phyloP scores from a whole-genome alignment of 1,140 invertebrate species.

The Diprion similis region DNA sequence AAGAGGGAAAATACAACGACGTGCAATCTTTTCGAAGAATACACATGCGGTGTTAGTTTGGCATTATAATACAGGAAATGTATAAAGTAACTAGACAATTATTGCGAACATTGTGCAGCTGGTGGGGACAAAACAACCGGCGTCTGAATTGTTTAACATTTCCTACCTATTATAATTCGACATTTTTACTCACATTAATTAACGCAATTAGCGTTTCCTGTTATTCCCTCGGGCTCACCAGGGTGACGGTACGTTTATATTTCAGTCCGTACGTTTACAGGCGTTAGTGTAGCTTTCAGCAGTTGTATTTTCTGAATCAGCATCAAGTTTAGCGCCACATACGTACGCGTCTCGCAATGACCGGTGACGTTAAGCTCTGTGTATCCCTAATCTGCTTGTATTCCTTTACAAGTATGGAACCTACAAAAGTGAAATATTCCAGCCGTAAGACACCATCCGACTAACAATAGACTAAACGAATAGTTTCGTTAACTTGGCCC shows the following conservation, averaged over 20 bases:
- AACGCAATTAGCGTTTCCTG: slow-evolving; percentile 58
- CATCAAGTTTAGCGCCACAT: slow-evolving; percentile 15
- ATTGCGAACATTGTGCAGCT: no score
- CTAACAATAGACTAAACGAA: neutral
- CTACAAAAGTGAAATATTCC: neutral
- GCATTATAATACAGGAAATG: no score
- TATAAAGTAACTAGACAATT: no score
- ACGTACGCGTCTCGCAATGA: slow-evolving; percentile 35
- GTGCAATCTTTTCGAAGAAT: no score
- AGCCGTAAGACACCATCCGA: neutral
- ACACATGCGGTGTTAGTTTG: no score
- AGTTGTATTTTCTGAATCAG: no score
- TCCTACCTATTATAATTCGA: slow-evolving; percentile 10
- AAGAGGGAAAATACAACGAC: no score
- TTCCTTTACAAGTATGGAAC: slow-evolving; percentile 33
- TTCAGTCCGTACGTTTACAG: neutral
- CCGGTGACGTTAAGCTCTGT: slow-evolving; percentile 48
- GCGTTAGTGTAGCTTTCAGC: no score
- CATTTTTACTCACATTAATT: slow-evolving; percentile 46
- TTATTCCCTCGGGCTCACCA: slow-evolving; percentile 34
- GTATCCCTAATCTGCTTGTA: slow-evolving; percentile 55
- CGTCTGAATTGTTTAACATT: neutral
- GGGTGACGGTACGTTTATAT: neutral
- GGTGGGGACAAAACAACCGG: no score
- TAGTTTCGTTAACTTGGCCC: neutral